A percentile compares a stretch with the other conserved stretches of the same genome.
These are phyloP conservation scores for Percopsis omiscomaycus DNA, from an alignment of 2,797 vertebrate species.

Conservation along the genomic window DNA sequence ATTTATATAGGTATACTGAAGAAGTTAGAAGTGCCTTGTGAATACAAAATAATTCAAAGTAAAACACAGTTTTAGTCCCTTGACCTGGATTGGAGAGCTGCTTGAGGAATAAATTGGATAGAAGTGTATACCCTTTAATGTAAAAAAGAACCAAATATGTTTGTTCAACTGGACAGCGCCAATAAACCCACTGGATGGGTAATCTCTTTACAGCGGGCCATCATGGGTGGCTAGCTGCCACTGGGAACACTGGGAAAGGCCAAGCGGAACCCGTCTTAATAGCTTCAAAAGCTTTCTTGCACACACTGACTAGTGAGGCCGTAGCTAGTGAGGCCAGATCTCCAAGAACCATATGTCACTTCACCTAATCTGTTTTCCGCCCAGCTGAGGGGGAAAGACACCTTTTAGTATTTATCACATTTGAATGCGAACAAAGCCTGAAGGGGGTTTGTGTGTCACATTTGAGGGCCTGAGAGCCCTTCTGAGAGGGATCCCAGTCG, in stretches of 20 bases:
- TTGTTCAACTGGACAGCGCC: too few relatives aligned
- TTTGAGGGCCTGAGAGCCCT: conserved; percentile 78
- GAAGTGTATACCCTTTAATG: too few relatives aligned
- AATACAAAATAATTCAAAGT: too few relatives aligned
- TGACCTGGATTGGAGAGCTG: too few relatives aligned
- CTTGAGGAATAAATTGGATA: too few relatives aligned
- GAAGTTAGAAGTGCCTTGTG: too few relatives aligned
- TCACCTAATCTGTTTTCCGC: conserved; percentile 89
- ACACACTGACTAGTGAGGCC: conserved; percentile 38
- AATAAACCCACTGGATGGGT: conserved; percentile 50
- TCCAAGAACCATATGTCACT: conserved; percentile 79
- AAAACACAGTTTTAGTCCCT: too few relatives aligned
- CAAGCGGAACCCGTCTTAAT: conserved; percentile 63
- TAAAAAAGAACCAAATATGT: too few relatives aligned
- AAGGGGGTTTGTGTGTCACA: conserved; percentile 80
- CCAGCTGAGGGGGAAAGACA: conserved; percentile 84
- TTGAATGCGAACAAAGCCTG: conserved; percentile 93
- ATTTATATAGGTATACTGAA: too few relatives aligned
- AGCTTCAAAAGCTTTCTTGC: conserved; percentile 73
- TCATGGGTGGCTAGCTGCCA: conserved; percentile 71
- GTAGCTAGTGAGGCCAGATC: conserved; percentile 52
- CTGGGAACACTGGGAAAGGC: conserved; percentile 68
- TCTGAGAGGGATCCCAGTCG: conserved; percentile 89
- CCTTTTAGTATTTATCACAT: conserved; percentile 86
- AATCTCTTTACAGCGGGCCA: conserved; percentile 69